Base-by-base conservation (phyloP, 1,140 invertebrate genomes). In the Drosophila sp. region DNA sequence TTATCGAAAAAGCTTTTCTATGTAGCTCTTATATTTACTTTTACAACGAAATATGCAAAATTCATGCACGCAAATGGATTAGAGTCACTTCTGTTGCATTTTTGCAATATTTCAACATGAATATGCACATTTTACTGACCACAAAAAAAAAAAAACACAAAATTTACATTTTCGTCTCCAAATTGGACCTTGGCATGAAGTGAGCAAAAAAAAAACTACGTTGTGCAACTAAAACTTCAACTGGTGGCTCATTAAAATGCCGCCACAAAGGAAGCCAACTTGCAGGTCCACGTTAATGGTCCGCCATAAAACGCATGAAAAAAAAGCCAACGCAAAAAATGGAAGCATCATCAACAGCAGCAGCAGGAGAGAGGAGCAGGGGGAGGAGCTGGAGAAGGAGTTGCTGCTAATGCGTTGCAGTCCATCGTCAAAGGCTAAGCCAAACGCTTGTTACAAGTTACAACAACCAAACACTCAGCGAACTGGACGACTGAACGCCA, bases 161-260 rank as follows among this genome's bases (percentile, higher is more conserved):
- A 68, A 87, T 87, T 82, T 83, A 76, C 79, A 83, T 79, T 78
- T 76, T 44, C 30, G 76, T 25, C 63, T 40, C 40, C 56, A 82
- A 82, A 87, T 76, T 72, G 79, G 83, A 44, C 50, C 30, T 60
- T 64, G 70, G 62, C 65, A 66, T 55, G 74, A 64, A 38, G 11
- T 17, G 6, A 56, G 54, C 23, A 56, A 27, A 66, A 44, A 32
- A 11, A 33, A 23, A 27, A 56, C 10, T 1, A 38, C 10, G 35
- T n/a, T 38, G 35, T 38, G 35, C 61, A 66, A 63, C 62, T 35
- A n/a, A 23, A 29, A 50, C 38, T 47, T 47, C 60, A 67, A 70
- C 62, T 55, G 44, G 67, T 60, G 65, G 79, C 82, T 87, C 82
- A 87, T 86, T 86, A 82, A 87, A 86, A 86, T 79, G 79, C 75